A percentile compares a stretch with the other conserved stretches of the same genome.
Evolutionary conservation across 2,797 vertebrate species (phyloP).

Genomic region (Enteromius paludinosus): DNA sequence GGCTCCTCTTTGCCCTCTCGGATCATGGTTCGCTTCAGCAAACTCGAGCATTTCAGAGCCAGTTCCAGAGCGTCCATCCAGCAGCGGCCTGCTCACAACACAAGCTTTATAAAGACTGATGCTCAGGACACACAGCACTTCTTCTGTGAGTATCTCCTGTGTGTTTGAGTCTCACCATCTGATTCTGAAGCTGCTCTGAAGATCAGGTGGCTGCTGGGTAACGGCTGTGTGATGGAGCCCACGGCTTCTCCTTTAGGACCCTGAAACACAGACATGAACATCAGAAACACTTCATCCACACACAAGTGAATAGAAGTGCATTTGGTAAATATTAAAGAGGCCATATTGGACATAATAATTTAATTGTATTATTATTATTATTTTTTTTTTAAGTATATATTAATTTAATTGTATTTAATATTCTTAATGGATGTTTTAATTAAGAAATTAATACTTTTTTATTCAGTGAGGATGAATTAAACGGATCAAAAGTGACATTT

Average conservation of each 20-base stretch:
- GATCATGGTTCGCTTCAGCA: conserved; percentile 97
- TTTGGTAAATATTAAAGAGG: not conserved
- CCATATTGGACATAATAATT: not conserved
- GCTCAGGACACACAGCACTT: not conserved
- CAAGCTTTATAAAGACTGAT: not conserved
- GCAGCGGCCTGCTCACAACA: conserved; percentile 84
- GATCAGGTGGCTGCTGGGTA: conserved; percentile 98
- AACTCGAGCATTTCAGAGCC: conserved; percentile 95
- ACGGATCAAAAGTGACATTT: not conserved
- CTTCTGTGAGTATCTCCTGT: not conserved
- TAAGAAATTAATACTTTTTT: not conserved
- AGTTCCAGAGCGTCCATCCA: conserved; percentile 99
- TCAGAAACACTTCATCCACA: not conserved
- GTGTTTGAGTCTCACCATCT: conserved; percentile 82
- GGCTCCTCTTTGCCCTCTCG: conserved; percentile 95
- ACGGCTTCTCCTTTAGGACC: conserved; percentile 98
- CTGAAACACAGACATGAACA: conserved; percentile 69
- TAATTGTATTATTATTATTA: not conserved
- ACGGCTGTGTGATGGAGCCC: conserved; percentile 96
- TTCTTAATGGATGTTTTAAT: not conserved
- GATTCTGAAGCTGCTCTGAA: conserved; percentile 96
- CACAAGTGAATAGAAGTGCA: not conserved
- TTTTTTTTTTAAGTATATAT: not conserved
- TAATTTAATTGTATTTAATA: not conserved
- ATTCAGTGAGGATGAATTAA: not conserved